Conservation (phyloP, 2,888 invertebrate genomes). For the Thera obeliscata region DNA sequence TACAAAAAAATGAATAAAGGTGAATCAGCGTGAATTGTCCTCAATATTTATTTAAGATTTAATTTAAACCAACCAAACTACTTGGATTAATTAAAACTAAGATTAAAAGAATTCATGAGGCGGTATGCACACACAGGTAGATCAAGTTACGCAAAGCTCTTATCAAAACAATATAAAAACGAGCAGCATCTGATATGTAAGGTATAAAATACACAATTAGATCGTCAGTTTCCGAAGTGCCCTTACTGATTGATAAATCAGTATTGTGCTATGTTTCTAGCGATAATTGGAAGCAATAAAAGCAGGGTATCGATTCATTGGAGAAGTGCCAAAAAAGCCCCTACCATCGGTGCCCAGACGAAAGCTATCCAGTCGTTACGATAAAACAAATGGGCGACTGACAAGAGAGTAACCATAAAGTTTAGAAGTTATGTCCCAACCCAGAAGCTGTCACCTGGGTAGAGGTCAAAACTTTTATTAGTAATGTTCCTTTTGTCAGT, state of each 20-base stretch:
- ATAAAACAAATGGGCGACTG: slow-evolving; percentile 32
- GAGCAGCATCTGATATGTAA: no score
- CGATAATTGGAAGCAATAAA: slow-evolving; percentile 46
- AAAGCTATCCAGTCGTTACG: slow-evolving; percentile 34
- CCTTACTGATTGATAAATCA: slow-evolving; percentile 10
- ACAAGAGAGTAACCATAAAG: slow-evolving; percentile 36
- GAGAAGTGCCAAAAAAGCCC: slow-evolving; percentile 40
- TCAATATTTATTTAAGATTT: no score
- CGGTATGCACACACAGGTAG: no score
- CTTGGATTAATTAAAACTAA: no score
- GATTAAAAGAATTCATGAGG: no score
- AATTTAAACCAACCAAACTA: no score
- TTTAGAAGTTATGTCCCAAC: slow-evolving; percentile 33
- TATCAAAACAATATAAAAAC: no score
- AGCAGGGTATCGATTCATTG: slow-evolving; percentile 43
- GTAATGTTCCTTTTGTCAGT: slow-evolving; percentile 33
- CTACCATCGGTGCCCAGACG: slow-evolving; percentile 38
- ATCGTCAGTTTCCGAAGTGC: background rate
- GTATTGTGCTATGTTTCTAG: slow-evolving; percentile 27
- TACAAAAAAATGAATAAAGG: no score
- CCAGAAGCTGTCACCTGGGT: slow-evolving; percentile 28
- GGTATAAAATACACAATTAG: background rate
- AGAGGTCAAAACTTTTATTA: slow-evolving; percentile 34
- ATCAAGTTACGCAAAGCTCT: no score
- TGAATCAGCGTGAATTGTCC: no score